Base-by-base conservation (phyloP, 2,888 invertebrate genomes). In the Nomada ferruginata region DNA sequence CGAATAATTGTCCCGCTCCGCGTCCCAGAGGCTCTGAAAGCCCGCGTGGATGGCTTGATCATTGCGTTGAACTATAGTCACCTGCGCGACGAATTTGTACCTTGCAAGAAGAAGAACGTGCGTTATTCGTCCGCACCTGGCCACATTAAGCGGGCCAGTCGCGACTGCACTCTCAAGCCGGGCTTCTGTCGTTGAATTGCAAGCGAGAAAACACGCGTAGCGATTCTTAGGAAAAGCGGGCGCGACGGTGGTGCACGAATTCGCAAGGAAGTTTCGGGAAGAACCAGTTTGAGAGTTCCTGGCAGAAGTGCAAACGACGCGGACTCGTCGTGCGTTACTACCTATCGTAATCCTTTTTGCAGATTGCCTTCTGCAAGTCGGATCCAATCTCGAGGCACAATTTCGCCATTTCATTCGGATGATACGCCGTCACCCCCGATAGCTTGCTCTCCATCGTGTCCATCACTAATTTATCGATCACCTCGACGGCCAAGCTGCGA, bases 1-100 rank as follows among this genome's bases (percentile, higher is more conserved):
- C 65, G 87, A 90, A 81, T 90, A 89, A 89, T 90, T 90, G 82
- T 90, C 89, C 57, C 83, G 85, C 2, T 86, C 84, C 76, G 59
- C 70, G 70, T 89, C 89, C 89, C 90, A 88, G 52, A 89, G 88
- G 73, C 88, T 87, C 73, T 85, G 84, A 36, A 85, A 84, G 55
- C 76, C 82, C 63, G 84, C 65, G 75, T 86, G 76, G 59, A 87
- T 64, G 70, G 85, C 82, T 87, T 90, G 90, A 71, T 85, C 81
- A 61, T 83, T 73, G 72, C 85, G 86, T 50, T 90, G 89, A 47
- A 87, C 79, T 75, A 89, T 86, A 52, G 71, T 78, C 69, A 83
- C 86, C 72, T 90, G 89, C 61, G 72, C 77, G 81, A 89, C 86
- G 52, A 86, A 44, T 74, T 90, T 89, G 79, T 83, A 89, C 75